Percentiles rank a stretch among this genome's conserved stretches.
Conservation (phyloP, 1,140 invertebrate genomes). For the Eriocheir sinensis region DNA sequence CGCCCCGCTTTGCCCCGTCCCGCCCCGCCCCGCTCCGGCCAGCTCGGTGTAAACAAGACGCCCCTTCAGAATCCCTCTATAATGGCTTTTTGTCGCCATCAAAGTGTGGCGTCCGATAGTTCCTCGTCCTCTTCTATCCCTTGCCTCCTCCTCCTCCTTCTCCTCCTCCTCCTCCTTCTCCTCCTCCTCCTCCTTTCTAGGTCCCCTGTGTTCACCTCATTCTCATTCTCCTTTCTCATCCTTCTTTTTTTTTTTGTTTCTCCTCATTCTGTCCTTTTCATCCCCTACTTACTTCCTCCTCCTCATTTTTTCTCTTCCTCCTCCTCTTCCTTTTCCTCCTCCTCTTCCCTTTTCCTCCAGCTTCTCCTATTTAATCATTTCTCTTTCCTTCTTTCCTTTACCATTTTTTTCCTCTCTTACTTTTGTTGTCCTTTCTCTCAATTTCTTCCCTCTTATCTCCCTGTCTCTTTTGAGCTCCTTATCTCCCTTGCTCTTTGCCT, state of each 20-base stretch:
- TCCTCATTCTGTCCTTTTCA: background rate
- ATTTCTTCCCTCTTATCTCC: background rate
- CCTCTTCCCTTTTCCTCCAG: background rate
- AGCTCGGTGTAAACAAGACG: slow-evolving; percentile 39
- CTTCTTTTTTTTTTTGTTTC: background rate
- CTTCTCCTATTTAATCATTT: too few species aligned
- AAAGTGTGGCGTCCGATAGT: slow-evolving; percentile 52
- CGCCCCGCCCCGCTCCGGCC: background rate
- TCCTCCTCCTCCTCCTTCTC: background rate
- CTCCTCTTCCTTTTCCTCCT: background rate
- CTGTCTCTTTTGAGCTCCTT: background rate
- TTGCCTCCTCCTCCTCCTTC: too few species aligned
- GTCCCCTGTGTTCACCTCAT: background rate
- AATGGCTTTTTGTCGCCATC: slow-evolving; percentile 61
- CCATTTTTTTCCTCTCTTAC: background rate
- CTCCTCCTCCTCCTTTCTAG: background rate
- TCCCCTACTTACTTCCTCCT: background rate
- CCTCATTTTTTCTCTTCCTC: background rate
- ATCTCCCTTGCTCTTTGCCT: background rate
- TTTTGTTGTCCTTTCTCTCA: background rate
- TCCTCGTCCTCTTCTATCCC: background rate
- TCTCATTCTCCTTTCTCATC: background rate
- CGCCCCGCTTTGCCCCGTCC: background rate
- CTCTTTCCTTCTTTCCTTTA: background rate
- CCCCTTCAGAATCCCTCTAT: slow-evolving; percentile 54